phyloP scores from a whole-genome alignment of 2,797 vertebrate species.

The Notolabrus celidotus region DNA sequence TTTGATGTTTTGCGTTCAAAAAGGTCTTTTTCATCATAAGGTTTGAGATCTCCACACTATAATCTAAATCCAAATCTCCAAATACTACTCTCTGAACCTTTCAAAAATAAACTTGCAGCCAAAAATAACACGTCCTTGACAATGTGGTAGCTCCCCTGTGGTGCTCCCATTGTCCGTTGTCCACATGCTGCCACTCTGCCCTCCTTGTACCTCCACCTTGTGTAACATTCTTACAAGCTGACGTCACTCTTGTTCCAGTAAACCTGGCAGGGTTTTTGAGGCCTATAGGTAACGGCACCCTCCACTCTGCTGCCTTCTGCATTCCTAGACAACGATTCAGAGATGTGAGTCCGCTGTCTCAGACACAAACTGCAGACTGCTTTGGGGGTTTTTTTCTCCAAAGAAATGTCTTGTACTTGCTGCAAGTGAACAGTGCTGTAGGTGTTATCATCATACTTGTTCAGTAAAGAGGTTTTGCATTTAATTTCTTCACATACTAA shows the following conservation, averaged over 20 bases:
- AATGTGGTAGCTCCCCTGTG: slow-evolving; percentile 28
- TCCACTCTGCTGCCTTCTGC: slow-evolving; percentile 57
- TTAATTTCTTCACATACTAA: slow-evolving; percentile 1
- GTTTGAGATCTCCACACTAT: background rate
- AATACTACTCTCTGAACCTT: slow-evolving; percentile 16
- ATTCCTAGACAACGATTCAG: slow-evolving; percentile 87
- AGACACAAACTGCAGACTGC: slow-evolving; percentile 47
- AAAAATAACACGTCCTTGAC: slow-evolving; percentile 45
- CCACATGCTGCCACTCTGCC: slow-evolving; percentile 57
- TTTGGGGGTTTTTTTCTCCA: slow-evolving; percentile 14
- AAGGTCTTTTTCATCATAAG: slow-evolving; percentile 12
- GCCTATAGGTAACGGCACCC: slow-evolving; percentile 74
- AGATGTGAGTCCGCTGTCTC: slow-evolving; percentile 53
- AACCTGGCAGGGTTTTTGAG: slow-evolving; percentile 64
- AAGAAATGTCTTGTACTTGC: slow-evolving; percentile 24
- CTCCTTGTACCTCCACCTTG: slow-evolving; percentile 60
- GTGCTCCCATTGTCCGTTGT: slow-evolving; percentile 65
- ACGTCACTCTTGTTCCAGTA: slow-evolving; percentile 77
- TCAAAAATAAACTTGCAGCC: slow-evolving; percentile 15
- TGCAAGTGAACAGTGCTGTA: slow-evolving; percentile 4
- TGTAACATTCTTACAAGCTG: slow-evolving; percentile 70
- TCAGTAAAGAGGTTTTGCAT: no score
- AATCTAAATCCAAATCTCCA: slow-evolving; percentile 14
- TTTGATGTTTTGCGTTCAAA: slow-evolving; percentile 6
- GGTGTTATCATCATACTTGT: slow-evolving; percentile 32